phyloP scores from a whole-genome alignment of 2,888 invertebrate genomes.

The Melanchra persicariae region DNA sequence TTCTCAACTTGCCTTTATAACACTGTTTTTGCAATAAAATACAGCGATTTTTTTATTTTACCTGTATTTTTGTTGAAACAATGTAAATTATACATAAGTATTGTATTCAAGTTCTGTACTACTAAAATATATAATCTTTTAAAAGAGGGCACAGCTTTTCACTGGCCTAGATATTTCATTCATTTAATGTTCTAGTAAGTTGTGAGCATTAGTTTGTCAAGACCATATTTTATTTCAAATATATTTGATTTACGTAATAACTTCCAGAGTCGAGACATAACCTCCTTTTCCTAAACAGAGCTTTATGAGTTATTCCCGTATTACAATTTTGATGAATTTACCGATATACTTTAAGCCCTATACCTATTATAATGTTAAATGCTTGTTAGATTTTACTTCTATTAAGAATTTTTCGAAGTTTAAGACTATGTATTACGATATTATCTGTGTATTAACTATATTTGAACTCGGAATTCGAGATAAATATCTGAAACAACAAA shows the following conservation, averaged over 20 bases:
- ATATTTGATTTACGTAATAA: neutral
- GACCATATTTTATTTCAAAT: slow-evolving; percentile 2
- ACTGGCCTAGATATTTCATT: neutral
- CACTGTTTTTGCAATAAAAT: slow-evolving; percentile 22
- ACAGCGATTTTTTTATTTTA: slow-evolving; percentile 16
- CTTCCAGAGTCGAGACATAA: slow-evolving; percentile 9
- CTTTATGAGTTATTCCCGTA: slow-evolving; percentile 26
- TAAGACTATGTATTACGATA: slow-evolving; percentile 37
- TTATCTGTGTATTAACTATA: slow-evolving; percentile 23
- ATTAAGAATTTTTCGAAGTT: slow-evolving; percentile 42
- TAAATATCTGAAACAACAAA: neutral
- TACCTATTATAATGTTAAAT: slow-evolving; percentile 52
- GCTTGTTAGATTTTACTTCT: slow-evolving; percentile 63
- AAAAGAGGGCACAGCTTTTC: neutral
- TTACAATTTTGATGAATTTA: slow-evolving; percentile 62
- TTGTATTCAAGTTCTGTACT: neutral
- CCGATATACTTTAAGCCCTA: slow-evolving; percentile 47
- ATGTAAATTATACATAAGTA: slow-evolving; percentile 9
- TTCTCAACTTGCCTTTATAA: slow-evolving; percentile 57
- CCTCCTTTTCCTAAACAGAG: slow-evolving; percentile 2
- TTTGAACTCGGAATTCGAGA: slow-evolving; percentile 6
- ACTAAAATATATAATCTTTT: neutral
- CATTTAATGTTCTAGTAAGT: neutral
- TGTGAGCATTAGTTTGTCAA: slow-evolving; percentile 1
- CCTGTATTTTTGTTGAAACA: slow-evolving; percentile 22